phyloP scores from a whole-genome alignment of 2,888 invertebrate genomes.

The Standfussiana lucernea region DNA sequence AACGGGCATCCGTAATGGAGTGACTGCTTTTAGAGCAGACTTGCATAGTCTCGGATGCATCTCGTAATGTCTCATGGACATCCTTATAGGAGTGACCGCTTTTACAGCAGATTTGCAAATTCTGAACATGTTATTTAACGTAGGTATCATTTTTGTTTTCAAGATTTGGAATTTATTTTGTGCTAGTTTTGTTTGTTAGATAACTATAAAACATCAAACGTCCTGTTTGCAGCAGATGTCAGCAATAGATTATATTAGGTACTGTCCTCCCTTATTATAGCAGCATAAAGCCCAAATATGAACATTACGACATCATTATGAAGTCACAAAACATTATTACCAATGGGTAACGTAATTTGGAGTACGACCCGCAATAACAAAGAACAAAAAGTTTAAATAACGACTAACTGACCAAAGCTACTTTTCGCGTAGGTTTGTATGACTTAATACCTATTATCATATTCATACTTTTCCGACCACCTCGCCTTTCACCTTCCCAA shows the following conservation, averaged over 20 bases:
- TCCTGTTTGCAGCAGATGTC: neutral
- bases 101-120: slow-evolving; percentile 8
- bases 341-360: neutral
- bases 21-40: slow-evolving; percentile 19
- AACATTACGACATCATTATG: neutral
- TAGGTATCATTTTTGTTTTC: slow-evolving; percentile 48
- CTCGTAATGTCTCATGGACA: slow-evolving; percentile 76
- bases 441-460: slow-evolving; percentile 9
- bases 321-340: neutral
- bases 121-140: slow-evolving; percentile 33
- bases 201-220: no score
- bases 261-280: neutral
- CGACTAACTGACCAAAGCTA: neutral
- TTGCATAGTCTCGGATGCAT: slow-evolving; percentile 76
- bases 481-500: slow-evolving; percentile 46
- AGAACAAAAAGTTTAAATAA: neutral
- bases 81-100: slow-evolving; percentile 48
- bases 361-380: neutral
- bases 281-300: neutral
- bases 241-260: neutral
- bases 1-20: slow-evolving; percentile 57
- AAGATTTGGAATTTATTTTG: slow-evolving; percentile 1
- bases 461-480: slow-evolving; percentile 4
- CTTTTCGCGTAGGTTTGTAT: slow-evolving; percentile 34
- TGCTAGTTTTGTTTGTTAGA: slow-evolving; percentile 16